A percentile compares a stretch with the other conserved stretches of the same genome.
phyloP scores from a whole-genome alignment of 2,113 vertebrate species.

The Campylomormyrus tamandua region DNA sequence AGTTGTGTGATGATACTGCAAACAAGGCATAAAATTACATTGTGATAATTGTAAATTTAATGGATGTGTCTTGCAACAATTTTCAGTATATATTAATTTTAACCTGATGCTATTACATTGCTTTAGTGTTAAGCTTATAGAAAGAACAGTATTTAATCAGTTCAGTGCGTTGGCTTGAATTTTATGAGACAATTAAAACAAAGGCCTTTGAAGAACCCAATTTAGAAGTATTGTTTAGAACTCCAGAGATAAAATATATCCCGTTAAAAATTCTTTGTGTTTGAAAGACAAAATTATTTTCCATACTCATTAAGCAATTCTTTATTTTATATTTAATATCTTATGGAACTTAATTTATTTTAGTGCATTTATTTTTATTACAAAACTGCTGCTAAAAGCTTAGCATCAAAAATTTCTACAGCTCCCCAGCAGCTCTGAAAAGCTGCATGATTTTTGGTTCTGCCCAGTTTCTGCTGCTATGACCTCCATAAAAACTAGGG shows the following conservation, averaged over 20 bases:
- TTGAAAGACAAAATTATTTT: not conserved
- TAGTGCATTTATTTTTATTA: not conserved
- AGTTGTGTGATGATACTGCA: not conserved
- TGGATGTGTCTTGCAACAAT: not conserved
- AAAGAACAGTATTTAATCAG: not conserved
- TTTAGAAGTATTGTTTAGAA: not conserved
- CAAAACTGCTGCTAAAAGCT: not conserved
- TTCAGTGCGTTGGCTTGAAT: not conserved
- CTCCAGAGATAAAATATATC: not conserved
- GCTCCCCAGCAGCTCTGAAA: not conserved
- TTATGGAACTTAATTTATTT: not conserved
- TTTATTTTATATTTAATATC: not conserved
- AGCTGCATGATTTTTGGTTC: not conserved
- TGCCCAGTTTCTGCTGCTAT: not conserved
- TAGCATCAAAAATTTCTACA: not conserved
- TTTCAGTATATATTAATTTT: not conserved
- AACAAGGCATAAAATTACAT: not conserved
- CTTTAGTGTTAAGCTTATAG: not conserved
- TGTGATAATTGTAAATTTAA: not conserved
- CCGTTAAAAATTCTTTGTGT: not conserved
- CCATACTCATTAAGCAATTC: not conserved
- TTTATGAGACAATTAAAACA: not conserved
- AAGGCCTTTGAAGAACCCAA: not conserved
- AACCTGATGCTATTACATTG: not conserved
- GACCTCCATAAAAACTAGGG: not conserved